These are phyloP conservation scores for Lagria hirta DNA, from an alignment of 2,888 invertebrate genomes.

Conservation along the genomic window DNA sequence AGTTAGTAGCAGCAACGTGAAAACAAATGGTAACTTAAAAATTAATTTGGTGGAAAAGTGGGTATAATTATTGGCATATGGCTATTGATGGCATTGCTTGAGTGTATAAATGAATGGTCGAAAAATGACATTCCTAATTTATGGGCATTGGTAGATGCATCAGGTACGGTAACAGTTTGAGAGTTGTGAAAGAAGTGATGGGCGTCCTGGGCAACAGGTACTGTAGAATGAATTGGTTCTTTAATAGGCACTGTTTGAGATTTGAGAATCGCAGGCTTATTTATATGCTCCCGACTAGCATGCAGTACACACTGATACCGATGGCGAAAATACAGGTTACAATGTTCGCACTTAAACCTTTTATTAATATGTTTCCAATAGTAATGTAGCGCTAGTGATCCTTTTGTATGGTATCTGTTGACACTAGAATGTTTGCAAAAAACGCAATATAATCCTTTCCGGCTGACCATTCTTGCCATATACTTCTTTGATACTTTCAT, in stretches of 20 bases:
- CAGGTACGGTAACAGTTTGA: conserved; percentile 49
- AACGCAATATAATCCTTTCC: conserved; percentile 47
- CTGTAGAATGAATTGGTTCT: conserved; percentile 44
- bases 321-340: conserved; percentile 54
- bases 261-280: conserved; percentile 35
- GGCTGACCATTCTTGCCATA: conserved; percentile 49
- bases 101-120: conserved; percentile 52
- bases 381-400: conserved; percentile 55
- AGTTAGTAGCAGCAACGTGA: conserved; percentile 12
- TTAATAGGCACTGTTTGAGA: conserved; percentile 46
- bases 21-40: conserved; percentile 5
- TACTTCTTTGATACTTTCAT: conserved; percentile 41
- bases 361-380: conserved; percentile 57
- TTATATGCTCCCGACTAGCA: conserved; percentile 52
- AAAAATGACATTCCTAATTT: conserved; percentile 54
- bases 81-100: conserved; percentile 48
- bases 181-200: conserved; percentile 45
- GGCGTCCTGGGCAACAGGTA: conserved; percentile 45
- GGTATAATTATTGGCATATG: conserved; percentile 55
- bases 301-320: conserved; percentile 58
- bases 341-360: conserved; percentile 56
- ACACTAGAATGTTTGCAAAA: conserved; percentile 49
- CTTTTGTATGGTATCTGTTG: conserved; percentile 54
- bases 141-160: conserved; percentile 49
- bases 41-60: conserved; percentile 52